A percentile compares a stretch with the other conserved stretches of the same genome.
These are phyloP conservation scores for Hemiprocne comata DNA, from an alignment of 2,113 vertebrate species.

Conservation along the genomic window DNA sequence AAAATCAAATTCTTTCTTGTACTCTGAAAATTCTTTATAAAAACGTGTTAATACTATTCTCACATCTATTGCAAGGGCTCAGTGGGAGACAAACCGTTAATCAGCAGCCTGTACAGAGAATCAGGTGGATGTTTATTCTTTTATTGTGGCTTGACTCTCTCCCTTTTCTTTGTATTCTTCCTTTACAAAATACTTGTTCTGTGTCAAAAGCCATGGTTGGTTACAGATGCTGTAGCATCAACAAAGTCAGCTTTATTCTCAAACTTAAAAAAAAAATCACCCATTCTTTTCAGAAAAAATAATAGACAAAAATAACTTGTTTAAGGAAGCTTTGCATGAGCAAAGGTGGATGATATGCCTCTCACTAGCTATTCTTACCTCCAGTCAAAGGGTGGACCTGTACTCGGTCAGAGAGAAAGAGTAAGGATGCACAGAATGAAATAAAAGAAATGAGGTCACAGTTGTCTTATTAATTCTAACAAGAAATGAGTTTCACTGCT, in stretches of 20 bases:
- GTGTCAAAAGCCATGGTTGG: background rate
- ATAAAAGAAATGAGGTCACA: background rate
- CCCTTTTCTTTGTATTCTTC: background rate
- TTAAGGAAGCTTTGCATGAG: background rate
- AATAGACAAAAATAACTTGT: background rate
- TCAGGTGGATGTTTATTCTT: background rate
- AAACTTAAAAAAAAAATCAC: background rate
- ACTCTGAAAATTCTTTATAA: background rate
- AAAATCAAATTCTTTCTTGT: background rate
- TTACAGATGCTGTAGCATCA: background rate
- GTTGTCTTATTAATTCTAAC: background rate
- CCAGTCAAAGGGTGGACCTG: background rate
- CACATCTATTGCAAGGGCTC: background rate
- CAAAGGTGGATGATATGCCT: background rate
- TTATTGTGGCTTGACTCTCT: background rate
- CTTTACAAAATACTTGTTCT: background rate
- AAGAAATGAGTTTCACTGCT: conserved; percentile 6
- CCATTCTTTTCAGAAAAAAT: background rate
- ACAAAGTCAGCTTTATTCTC: background rate
- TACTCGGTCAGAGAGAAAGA: background rate
- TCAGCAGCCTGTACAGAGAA: background rate
- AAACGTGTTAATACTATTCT: background rate
- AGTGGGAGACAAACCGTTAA: background rate
- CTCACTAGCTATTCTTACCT: background rate
- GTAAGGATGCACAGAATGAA: background rate